A percentile compares a stretch with the other conserved stretches of the same genome.
These are phyloP conservation scores for Cecropterus lyciades DNA, from an alignment of 1,140 invertebrate genomes.

Conservation along the genomic window DNA sequence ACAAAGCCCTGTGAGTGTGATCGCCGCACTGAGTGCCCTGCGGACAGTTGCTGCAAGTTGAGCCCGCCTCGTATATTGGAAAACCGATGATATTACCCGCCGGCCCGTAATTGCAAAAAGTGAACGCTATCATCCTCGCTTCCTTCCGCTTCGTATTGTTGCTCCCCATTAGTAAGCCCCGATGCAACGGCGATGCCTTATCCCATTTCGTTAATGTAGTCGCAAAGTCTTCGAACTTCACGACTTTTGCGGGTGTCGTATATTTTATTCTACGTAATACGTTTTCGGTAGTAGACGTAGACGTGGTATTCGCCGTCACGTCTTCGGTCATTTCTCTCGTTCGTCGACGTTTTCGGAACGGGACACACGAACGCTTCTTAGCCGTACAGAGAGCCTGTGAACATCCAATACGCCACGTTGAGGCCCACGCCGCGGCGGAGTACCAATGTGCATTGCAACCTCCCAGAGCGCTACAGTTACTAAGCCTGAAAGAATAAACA, in stretches of 20 bases:
- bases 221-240: slow-evolving; percentile 52
- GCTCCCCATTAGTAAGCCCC: slow-evolving; percentile 46
- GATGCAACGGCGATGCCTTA: slow-evolving; percentile 58
- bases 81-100: slow-evolving; percentile 75
- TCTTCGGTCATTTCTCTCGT: slow-evolving; percentile 53
- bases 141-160: slow-evolving; percentile 47
- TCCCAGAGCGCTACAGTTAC: slow-evolving; percentile 65
- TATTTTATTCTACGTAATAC: slow-evolving; percentile 63
- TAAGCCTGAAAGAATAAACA: slow-evolving; percentile 65
- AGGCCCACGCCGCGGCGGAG: slow-evolving; percentile 69
- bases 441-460: slow-evolving; percentile 76
- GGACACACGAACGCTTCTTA: slow-evolving; percentile 58
- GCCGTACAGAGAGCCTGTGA: slow-evolving; percentile 71
- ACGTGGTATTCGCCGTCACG: slow-evolving; percentile 44
- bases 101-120: slow-evolving; percentile 77
- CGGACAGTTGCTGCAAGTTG: slow-evolving; percentile 67
- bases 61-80: slow-evolving; percentile 70
- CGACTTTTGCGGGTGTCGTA: slow-evolving; percentile 42
- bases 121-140: slow-evolving; percentile 64
- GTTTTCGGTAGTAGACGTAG: slow-evolving; percentile 49
- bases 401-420: slow-evolving; percentile 74
- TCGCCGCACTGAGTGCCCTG: slow-evolving; percentile 66
- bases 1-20: slow-evolving; percentile 66
- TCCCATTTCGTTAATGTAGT: slow-evolving; percentile 36
- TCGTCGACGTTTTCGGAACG: slow-evolving; percentile 58